Conservation (phyloP, 2,888 invertebrate genomes). For the Melieria crassipennis region DNA sequence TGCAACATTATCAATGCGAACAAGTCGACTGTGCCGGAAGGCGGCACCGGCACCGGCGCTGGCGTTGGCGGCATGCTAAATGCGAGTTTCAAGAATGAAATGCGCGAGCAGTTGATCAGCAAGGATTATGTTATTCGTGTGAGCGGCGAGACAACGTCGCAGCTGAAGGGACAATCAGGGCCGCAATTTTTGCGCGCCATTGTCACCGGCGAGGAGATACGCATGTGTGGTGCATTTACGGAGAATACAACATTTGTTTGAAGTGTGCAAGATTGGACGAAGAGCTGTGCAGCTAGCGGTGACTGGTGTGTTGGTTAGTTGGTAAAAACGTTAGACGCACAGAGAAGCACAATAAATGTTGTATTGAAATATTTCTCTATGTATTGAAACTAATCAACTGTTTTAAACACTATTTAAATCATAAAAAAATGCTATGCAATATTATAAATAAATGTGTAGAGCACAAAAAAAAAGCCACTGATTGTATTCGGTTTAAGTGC, state of each 20-base stretch:
- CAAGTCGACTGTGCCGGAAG: conserved; percentile 5
- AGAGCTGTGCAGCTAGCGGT: too few relatives aligned
- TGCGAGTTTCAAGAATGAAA: conserved; percentile 39
- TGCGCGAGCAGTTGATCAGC: conserved; percentile 53
- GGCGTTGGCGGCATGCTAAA: conserved; percentile 31
- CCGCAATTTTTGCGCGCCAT: conserved; percentile 70
- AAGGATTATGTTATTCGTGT: conserved; percentile 68
- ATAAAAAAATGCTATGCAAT: too few relatives aligned
- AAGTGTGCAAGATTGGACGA: background rate
- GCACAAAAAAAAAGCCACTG: too few relatives aligned
- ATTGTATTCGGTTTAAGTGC: too few relatives aligned
- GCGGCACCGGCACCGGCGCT: conserved; percentile 35
- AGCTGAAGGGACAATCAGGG: conserved; percentile 49
- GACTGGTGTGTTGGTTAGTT: too few relatives aligned
- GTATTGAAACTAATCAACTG: too few relatives aligned
- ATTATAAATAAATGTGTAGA: too few relatives aligned
- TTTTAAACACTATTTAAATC: too few relatives aligned
- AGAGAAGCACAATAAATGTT: too few relatives aligned
- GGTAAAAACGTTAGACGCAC: too few relatives aligned
- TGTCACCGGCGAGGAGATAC: conserved; percentile 73
- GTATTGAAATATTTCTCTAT: too few relatives aligned
- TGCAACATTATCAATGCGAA: conserved; percentile 45
- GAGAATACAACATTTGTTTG: conserved; percentile 76
- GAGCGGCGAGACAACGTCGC: conserved; percentile 55
- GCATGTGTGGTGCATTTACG: conserved; percentile 82